Evolutionary conservation across 1,140 invertebrate genomes (phyloP).

Genomic region (Drusus annulatus): DNA sequence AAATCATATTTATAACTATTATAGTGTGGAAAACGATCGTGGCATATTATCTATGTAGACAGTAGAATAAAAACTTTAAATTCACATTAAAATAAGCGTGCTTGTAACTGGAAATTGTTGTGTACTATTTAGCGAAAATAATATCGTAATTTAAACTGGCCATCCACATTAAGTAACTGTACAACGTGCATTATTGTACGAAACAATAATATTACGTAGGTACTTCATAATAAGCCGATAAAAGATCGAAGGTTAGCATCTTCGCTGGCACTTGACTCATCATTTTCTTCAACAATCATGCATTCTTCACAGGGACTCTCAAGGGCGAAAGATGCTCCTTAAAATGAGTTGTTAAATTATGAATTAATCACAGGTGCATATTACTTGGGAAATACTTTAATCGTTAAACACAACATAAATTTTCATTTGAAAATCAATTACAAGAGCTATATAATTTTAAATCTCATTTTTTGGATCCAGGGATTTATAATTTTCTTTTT

Average conservation of each 20-base stretch:
- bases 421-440: no score
- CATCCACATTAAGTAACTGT: constrained; percentile 2
- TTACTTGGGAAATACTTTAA: no score
- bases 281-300: not conserved
- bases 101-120: constrained; percentile 3
- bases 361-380: no score
- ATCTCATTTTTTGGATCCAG: no score
- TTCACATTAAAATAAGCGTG: constrained; percentile 9
- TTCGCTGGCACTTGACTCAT: not conserved
- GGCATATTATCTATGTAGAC: no score
- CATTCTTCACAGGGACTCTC: constrained; percentile 3
- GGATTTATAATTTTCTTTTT: no score
- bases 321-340: not conserved
- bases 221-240: constrained; percentile 25
- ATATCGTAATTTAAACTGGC: not conserved
- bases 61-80: not conserved
- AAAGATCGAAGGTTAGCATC: constrained; percentile 15
- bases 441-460: no score
- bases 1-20: no score
- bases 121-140: constrained; percentile 18
- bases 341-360: no score
- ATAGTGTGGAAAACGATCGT: no score
- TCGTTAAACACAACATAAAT: no score
- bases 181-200: constrained; percentile 1
- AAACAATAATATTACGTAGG: constrained; percentile 29